Base-by-base conservation (phyloP, 2,888 invertebrate genomes). In the Oxyteleia sp. region DNA sequence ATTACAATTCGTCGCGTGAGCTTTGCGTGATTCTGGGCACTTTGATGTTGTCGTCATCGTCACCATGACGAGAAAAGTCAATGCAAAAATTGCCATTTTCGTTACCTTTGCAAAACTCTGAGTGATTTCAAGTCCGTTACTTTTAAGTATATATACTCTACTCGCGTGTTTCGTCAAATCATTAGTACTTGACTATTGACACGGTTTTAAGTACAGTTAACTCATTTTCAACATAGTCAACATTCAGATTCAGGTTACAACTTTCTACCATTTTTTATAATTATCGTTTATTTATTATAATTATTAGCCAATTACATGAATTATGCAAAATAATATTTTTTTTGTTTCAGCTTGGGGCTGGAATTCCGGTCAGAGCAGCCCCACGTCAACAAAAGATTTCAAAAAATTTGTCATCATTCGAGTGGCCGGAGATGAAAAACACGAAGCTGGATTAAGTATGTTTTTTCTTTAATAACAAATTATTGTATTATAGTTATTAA, bases 331-430 rank as follows among this genome's bases (percentile, higher is more conserved):
- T 38, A 13, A 0, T 43, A 43, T 43, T 32, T 79, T 15, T 55
- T 74, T 15, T 45, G 0, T 88, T 84, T 55, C 81, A 93, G 94
- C 94, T 63, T 94, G 94, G 94, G 94, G 94, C 69, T 94, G 94
- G 94, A 94, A 94, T 86, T 94, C 93, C 49, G 94, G 94, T 15
- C 94, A 94, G 82, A 93, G 93, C 61, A 94, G 94, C 86, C 94
- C 94, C 23, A 94, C 94, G 11, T 93, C 94, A 26, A 92, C 93
- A 1, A 94, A 94, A 86, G 95, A 95, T 91, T 94, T 95, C 83
- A 95, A 95, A 87, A 94, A 95, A 86, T 95, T 95, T 89, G 95
- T 96, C 20, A 95, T 95, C 0, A 95, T 95, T 69, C 93, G 95
- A 82, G 95, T 95, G 72, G 94, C 95, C 0, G 95, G 94, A 20